Percentiles rank a stretch among this genome's conserved stretches.
These are phyloP conservation scores for Lasioglossum calceatum DNA, from an alignment of 2,888 invertebrate genomes.

Conservation along the genomic window DNA sequence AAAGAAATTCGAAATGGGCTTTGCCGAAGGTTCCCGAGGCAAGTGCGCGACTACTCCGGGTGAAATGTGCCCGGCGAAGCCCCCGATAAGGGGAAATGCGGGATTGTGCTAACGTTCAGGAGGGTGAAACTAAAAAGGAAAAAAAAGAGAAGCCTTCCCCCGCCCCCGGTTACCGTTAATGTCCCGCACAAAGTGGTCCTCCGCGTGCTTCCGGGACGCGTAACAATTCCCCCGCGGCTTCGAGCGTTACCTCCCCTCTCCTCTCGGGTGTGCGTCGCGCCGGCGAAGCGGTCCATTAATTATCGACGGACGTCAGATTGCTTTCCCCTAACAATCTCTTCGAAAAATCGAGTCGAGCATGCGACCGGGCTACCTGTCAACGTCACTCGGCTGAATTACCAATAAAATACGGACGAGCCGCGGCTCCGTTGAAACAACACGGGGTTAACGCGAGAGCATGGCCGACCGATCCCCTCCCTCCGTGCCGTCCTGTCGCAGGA, in stretches of 20 bases:
- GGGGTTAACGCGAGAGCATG: conserved; percentile 19
- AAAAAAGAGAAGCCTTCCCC: neutral
- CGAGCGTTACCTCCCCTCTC: neutral
- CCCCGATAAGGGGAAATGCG: neutral
- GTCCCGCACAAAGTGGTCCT: conserved; percentile 1
- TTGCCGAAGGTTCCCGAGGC: neutral
- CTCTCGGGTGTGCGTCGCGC: neutral
- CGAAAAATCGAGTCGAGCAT: conserved; percentile 40
- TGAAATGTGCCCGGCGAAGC: neutral
- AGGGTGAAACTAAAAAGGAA: neutral
- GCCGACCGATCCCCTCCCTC: neutral
- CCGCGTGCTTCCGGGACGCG: neutral
- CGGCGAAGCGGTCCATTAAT: conserved; percentile 39
- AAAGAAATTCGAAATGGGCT: neutral
- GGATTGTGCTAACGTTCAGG: neutral
- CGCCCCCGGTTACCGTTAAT: neutral
- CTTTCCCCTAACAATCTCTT: conserved; percentile 9
- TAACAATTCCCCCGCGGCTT: neutral
- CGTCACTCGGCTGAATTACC: conserved; percentile 45
- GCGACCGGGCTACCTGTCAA: conserved; percentile 43
- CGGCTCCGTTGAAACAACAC: conserved; percentile 27
- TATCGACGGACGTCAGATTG: conserved; percentile 30
- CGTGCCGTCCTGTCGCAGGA: neutral
- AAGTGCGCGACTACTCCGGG: neutral
- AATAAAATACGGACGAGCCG: conserved; percentile 41